A percentile compares a stretch with the other conserved stretches of the same genome.
Evolutionary conservation across 2,113 vertebrate genomes (phyloP).

Genomic region (Mustela nigripes): DNA sequence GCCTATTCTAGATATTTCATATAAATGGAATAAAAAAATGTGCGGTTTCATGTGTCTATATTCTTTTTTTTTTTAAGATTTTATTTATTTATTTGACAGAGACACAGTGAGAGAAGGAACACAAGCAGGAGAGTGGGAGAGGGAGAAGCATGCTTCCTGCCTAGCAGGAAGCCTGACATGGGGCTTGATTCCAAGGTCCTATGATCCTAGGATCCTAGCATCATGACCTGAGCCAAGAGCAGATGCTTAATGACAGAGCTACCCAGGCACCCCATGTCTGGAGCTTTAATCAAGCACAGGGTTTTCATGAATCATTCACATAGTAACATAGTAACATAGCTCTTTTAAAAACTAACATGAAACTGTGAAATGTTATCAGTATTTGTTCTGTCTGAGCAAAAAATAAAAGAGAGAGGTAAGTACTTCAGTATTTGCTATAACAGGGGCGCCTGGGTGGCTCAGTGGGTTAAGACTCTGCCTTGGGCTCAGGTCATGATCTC

Average conservation of each 20-base stretch:
- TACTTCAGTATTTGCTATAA: conserved; percentile 10
- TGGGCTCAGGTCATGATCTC: too few species aligned
- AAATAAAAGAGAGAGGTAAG: neutral
- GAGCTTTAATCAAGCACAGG: neutral
- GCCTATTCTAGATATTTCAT: neutral
- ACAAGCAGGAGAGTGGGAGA: too few species aligned
- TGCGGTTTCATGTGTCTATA: neutral
- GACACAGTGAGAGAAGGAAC: too few species aligned
- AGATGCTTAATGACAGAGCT: too few species aligned
- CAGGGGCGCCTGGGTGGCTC: neutral
- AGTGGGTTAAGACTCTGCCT: too few species aligned
- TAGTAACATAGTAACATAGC: neutral
- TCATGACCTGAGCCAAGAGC: too few species aligned
- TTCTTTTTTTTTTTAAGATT: neutral
- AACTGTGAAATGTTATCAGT: conserved; percentile 10
- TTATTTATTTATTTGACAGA: too few species aligned
- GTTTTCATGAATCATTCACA: conserved; percentile 1
- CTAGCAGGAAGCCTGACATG: too few species aligned
- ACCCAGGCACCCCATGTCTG: neutral
- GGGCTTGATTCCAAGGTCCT: too few species aligned
- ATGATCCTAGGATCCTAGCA: too few species aligned
- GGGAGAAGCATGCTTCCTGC: too few species aligned
- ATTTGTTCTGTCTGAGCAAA: neutral
- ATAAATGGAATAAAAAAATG: conserved; percentile 44
- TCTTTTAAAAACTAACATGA: neutral